Conservation (phyloP, 2,113 vertebrate species). For the Rhinogobius similis region DNA sequence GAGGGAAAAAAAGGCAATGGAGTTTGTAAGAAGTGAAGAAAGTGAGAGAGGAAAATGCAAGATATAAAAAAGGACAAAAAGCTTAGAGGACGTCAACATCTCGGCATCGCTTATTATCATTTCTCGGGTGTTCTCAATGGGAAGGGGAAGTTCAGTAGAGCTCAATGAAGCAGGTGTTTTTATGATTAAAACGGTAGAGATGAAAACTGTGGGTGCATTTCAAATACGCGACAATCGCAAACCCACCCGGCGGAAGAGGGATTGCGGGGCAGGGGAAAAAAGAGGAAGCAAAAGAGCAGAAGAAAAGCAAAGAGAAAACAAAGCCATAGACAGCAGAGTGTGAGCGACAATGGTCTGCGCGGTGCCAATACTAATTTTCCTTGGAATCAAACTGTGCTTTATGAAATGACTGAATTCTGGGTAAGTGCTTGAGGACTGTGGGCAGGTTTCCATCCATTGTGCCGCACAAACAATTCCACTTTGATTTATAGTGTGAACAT, state of each 20-base stretch:
- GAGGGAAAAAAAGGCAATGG: slow-evolving; percentile 27
- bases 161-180: slow-evolving; percentile 37
- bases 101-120: slow-evolving; percentile 18
- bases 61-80: slow-evolving; percentile 16
- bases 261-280: slow-evolving; percentile 33
- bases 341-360: slow-evolving; percentile 23
- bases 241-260: slow-evolving; percentile 32
- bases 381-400: slow-evolving; percentile 19
- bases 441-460: slow-evolving; percentile 13
- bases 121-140: slow-evolving; percentile 18
- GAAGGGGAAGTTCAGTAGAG: slow-evolving; percentile 15
- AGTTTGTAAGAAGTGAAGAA: slow-evolving; percentile 39
- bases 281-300: slow-evolving; percentile 35
- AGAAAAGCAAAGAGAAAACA: slow-evolving; percentile 26
- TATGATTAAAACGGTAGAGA: slow-evolving; percentile 50
- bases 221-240: slow-evolving; percentile 32
- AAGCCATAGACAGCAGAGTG: slow-evolving; percentile 36
- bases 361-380: slow-evolving; percentile 47
- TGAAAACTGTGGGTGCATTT: slow-evolving; percentile 43
- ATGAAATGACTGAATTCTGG: slow-evolving; percentile 24
- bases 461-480: neutral
- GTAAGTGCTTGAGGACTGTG: slow-evolving; percentile 13
- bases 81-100: slow-evolving; percentile 16
- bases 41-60: slow-evolving; percentile 35
- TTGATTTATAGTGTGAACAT: neutral